Evolutionary conservation across 1,140 invertebrate species (phyloP), one percentile per base, ranked within the genome.

Genomic region (Acromyrmex echinatior): DNA sequence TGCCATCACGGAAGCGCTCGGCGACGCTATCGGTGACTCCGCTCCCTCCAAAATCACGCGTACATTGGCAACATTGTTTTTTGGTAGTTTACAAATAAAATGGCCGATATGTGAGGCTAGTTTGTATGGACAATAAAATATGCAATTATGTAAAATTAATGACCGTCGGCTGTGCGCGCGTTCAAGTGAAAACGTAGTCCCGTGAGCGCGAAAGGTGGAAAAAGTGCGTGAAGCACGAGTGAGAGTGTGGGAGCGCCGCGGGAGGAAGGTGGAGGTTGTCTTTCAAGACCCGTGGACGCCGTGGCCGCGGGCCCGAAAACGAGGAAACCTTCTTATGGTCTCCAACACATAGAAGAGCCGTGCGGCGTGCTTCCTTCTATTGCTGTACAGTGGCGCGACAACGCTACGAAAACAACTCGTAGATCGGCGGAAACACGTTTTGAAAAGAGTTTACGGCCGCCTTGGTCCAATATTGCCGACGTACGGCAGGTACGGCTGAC

Each of bases 41-140:
- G 92, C 93, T 95, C 94, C 94, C 94, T 94, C 93, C 94, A 94
- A 95, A 95, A 94, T 81, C 74, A 84, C 91, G 91, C 85, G 91
- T 91, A 79, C 74, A 93, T 95, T 95, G 94, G 95, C 92, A 94
- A 86, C 92, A 93, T 92, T 95, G 94, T 90, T 93, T 94, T 95
- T 95, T 94, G 93, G 93, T 95, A 95, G 94, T 95, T 95, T 95
- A 95, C 94, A 95, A 95, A 95, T 95, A 95, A 95, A 95, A 95
- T 95, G 95, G 95, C 95, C 94, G 94, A 95, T 95, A 94, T 92
- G 93, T 93, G 93, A 94, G 94, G 93, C 92, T 95, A 94, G 94
- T 95, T 94, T 94, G 93, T 94, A 95, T 94, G 92, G 91, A 94
- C 91, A 93, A 92, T 94, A 94, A 94, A 94, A 94, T 95, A 93